Base-by-base conservation (phyloP, 2,888 invertebrate species). In the Drosophila fungiperda region DNA sequence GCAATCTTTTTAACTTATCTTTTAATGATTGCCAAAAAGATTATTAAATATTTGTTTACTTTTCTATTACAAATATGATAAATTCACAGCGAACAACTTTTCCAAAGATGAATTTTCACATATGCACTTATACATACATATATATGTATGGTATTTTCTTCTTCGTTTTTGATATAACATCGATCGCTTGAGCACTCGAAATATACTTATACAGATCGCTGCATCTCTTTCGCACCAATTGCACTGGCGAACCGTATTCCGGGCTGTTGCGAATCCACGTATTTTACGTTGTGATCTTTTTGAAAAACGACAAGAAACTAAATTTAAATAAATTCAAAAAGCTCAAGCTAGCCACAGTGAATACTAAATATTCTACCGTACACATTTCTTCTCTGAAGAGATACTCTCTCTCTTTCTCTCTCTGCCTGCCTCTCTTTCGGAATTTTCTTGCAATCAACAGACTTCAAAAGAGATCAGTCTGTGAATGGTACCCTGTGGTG, bases 211-310 rank as follows among this genome's bases (percentile, higher is more conserved):
- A 89, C 50, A 73, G 62, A 63, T 87, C 82, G 83, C 76, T 80
- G 81, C 83, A 84, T 90, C 91, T 88, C 91, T 91, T 88, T 91
- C 85, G 58, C 90, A 78, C 92, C 78, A 80, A 84, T 80, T 76
- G 80, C 73, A 76, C 42, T 60, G 69, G 57, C 71, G 49, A 69
- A 68, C 53, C 68, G 67, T 67, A 73, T 78, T 76, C 63, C 68
- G 74, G 68, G 58, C 66, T 12, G 48, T 55, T 71, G 69, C 73
- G 69, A 11, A 64, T 71, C 35, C 45, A 40, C 57, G 48, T 60
- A 40, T 53, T 68, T 66, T 55, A 45, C 68, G 77, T 72, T 83
- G 84, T 73, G 86, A 73, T 81, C 90, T 83, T 73, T 80, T 84
- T 82, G 86, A 78, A 82, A 82, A 80, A 78, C 88, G 78, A 75